Conservation (phyloP, 2,888 invertebrate species). For the Andrena haemorrhoa region DNA sequence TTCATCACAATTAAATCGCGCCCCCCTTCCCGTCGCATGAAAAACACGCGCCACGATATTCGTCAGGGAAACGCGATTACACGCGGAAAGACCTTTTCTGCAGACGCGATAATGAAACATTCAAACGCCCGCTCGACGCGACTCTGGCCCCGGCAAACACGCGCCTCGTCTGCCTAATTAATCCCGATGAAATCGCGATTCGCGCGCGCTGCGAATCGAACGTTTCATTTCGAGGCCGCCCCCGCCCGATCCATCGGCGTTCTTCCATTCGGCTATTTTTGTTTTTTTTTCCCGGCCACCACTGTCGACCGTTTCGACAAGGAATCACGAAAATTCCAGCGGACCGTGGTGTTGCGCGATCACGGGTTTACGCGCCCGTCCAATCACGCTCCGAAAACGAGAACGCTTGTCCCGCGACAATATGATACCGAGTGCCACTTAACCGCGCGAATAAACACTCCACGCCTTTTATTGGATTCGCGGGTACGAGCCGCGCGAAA, state of each 20-base stretch:
- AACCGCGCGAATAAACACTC: constrained; percentile 74
- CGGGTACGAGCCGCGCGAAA: constrained; percentile 58
- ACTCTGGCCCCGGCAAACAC: background rate
- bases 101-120: constrained; percentile 10
- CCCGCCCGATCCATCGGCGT: background rate
- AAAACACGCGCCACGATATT: constrained; percentile 28
- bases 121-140: background rate
- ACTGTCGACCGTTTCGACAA: background rate
- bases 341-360: constrained; percentile 1
- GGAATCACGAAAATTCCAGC: constrained; percentile 30
- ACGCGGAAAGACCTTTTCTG: constrained; percentile 22
- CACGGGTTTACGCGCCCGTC: constrained; percentile 25
- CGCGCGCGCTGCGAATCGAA: constrained; percentile 1
- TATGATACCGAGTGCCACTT: constrained; percentile 78
- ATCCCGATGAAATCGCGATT: constrained; percentile 36
- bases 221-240: background rate
- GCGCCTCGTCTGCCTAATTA: constrained; percentile 33
- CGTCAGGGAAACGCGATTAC: constrained; percentile 28
- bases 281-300: background rate
- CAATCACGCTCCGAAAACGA: constrained; percentile 66
- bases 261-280: constrained; percentile 6
- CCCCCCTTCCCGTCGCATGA: constrained; percentile 1
- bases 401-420: constrained; percentile 72
- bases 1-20: constrained; percentile 38
- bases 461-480: constrained; percentile 78